Evolutionary conservation across 1,140 invertebrate genomes (phyloP), one percentile per base, ranked within the genome.

Genomic region (Zaprionus kolodkinae): DNA sequence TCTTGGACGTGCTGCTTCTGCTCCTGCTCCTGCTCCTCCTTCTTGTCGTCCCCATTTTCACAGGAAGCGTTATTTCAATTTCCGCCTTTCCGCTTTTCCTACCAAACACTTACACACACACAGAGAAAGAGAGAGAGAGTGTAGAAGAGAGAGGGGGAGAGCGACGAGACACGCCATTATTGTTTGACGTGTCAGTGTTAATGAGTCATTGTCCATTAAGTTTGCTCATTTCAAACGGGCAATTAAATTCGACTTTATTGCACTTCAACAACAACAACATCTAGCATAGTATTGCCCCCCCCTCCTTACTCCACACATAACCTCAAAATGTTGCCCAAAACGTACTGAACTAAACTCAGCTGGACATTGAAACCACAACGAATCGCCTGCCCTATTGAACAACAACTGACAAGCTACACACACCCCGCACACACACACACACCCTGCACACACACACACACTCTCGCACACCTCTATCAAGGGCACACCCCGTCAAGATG

Each of bases 201-300:
- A 91, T 91, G 88, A 91, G 88, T 91, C 88, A 84, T 88, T 90
- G 87, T 91, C 82, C 86, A 90, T 90, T 90, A 90, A 86, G 81
- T 90, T 90, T 90, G 86, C 79, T 89, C 86, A 86, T 87, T 91
- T 91, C 87, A 84, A 91, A 84, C 80, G 85, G 81, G 77, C 87
- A 91, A 90, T 91, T 91, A 91, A 91, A 90, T 91, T 90, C 87
- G 78, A 91, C 81, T 91, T 91, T 91, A 87, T 87, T 87, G 85
- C 80, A 89, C 80, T 89, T 80, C 77, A 71, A 61, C 76, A 73
- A 78, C 63, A 75, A 38, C 57, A 54, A 59, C 17, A 60, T 2
- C 25, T 5, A 25, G 38, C 2, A 48, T 17, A 30, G 48, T 38
- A 21, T 50, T 57, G 52, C 56, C 12, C 36, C n/a, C 62, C 61